Conservation (phyloP, 2,113 vertebrate genomes). For the Otocyon megalotis region DNA sequence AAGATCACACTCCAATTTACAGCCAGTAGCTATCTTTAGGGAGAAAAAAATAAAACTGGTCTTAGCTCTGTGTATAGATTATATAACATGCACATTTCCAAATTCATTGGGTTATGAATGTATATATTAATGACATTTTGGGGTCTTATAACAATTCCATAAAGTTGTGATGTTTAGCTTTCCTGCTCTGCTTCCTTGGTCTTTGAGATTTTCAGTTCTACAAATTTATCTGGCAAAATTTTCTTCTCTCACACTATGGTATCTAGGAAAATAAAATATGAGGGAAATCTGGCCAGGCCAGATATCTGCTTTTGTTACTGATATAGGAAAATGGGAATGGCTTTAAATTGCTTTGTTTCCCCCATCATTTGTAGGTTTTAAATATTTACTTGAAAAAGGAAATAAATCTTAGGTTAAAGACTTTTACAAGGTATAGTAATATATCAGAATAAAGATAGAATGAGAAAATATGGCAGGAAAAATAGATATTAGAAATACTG, state of each 20-base stretch:
- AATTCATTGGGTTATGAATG: not conserved
- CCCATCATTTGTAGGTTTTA: not conserved
- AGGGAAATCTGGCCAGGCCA: not conserved
- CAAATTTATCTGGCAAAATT: not conserved
- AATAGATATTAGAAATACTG: not conserved
- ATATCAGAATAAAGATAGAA: not conserved
- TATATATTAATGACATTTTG: not conserved
- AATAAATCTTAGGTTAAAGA: not conserved
- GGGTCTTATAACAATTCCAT: not conserved
- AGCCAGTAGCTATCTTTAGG: not conserved
- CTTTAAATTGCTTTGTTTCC: not conserved
- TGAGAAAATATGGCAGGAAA: not conserved
- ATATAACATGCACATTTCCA: not conserved
- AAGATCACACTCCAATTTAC: not conserved
- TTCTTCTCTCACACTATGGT: not conserved
- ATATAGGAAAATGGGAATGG: not conserved
- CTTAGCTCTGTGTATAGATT: not conserved
- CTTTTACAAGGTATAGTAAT: not conserved
- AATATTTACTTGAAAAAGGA: not conserved
- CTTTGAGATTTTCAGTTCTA: constrained; percentile 16
- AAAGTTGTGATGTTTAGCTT: not conserved
- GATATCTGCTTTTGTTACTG: not conserved
- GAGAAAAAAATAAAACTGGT: not conserved
- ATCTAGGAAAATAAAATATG: not conserved
- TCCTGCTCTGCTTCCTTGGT: not conserved